Evolutionary conservation across 2,797 vertebrate species (phyloP).

Genomic region (Myoxocephalus aenaeus): DNA sequence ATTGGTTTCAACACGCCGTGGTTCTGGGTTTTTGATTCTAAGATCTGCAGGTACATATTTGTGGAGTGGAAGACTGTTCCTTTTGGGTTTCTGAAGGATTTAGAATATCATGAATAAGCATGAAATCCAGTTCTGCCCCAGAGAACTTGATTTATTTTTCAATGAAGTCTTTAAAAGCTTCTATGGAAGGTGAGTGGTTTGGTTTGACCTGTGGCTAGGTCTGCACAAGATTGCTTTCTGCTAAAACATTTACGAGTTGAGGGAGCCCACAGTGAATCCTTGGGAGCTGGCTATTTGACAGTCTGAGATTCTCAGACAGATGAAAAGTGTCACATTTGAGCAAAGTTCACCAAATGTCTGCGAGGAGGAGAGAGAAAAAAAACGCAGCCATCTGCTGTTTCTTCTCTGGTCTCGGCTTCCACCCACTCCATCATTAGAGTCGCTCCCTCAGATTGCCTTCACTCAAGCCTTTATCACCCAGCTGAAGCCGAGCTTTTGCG

Average conservation of each 20-base stretch:
- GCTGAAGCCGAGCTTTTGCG: constrained; percentile 70
- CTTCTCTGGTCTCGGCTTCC: constrained; percentile 76
- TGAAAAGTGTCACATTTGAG: constrained; percentile 83
- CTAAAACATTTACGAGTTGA: constrained; percentile 81
- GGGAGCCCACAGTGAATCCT: constrained; percentile 72
- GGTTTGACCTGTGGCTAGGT: constrained; percentile 78
- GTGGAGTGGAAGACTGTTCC: background rate
- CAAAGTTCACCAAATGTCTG: constrained; percentile 82
- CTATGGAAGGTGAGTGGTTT: constrained; percentile 75
- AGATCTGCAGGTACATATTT: constrained; percentile 19
- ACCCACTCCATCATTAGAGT: constrained; percentile 81
- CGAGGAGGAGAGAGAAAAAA: constrained; percentile 45
- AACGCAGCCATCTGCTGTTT: constrained; percentile 78
- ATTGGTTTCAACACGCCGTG: constrained; percentile 10
- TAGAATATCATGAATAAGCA: constrained; percentile 29
- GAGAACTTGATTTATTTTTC: constrained; percentile 64
- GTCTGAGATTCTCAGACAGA: constrained; percentile 77
- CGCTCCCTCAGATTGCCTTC: constrained; percentile 72
- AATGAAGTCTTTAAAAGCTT: constrained; percentile 75
- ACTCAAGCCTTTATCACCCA: constrained; percentile 73
- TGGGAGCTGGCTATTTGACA: constrained; percentile 74
- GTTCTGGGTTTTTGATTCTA: constrained; percentile 23
- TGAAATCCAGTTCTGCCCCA: constrained; percentile 48
- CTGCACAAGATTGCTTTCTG: constrained; percentile 77
- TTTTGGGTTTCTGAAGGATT: constrained; percentile 27